Evolutionary conservation across 2,888 invertebrate species (phyloP).

Genomic region (Perizoma affinitatum): DNA sequence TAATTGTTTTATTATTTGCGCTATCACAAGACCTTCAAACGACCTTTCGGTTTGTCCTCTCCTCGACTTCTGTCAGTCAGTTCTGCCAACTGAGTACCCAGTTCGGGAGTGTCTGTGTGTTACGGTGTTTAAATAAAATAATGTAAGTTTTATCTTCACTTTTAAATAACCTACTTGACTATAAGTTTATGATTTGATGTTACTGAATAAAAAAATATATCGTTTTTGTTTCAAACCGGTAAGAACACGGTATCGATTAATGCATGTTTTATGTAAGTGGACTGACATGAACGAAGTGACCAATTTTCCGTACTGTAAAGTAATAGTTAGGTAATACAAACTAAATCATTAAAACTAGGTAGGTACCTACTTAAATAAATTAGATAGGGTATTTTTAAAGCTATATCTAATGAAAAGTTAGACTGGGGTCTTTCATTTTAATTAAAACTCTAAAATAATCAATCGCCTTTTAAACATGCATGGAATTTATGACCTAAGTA

Average conservation of each 20-base stretch:
- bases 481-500: not conserved
- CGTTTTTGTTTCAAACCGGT: not conserved
- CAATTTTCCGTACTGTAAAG: too few species aligned
- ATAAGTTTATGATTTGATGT: constrained; percentile 11
- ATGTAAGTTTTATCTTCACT: constrained; percentile 46
- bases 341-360: too few species aligned
- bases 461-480: too few species aligned
- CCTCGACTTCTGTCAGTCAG: constrained; percentile 72
- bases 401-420: too few species aligned
- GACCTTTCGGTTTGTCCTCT: constrained; percentile 77
- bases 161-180: too few species aligned
- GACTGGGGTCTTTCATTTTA: too few species aligned
- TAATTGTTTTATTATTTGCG: constrained; percentile 24
- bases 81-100: constrained; percentile 61
- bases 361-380: not conserved
- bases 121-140: constrained; percentile 47
- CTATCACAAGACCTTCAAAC: constrained; percentile 79
- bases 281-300: not conserved
- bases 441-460: too few species aligned
- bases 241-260: constrained; percentile 19
- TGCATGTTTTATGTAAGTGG: constrained; percentile 16
- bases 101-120: constrained; percentile 72
- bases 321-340: too few species aligned
- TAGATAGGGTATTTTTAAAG: not conserved
- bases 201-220: constrained; percentile 4